Evolutionary conservation across 2,888 invertebrate genomes (phyloP).

Genomic region (Folsomia manolachei): DNA sequence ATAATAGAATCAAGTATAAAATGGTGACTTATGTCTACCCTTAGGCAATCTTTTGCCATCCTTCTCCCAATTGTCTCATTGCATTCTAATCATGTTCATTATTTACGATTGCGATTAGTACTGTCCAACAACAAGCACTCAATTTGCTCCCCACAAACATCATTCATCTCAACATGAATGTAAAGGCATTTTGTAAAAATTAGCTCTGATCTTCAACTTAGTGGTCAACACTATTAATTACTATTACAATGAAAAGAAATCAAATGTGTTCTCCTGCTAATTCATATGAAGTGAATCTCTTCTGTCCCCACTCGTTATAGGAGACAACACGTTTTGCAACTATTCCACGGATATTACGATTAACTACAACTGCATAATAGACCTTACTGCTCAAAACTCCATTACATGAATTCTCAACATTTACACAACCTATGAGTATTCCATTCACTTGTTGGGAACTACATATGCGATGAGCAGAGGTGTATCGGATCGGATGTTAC

Average conservation of each 20-base stretch:
- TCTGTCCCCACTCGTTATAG: background rate
- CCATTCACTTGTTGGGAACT: background rate
- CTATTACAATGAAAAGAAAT: background rate
- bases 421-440: too few species aligned
- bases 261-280: background rate
- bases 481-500: too few species aligned
- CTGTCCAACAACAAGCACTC: background rate
- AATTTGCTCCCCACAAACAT: background rate
- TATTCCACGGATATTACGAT: background rate
- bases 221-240: background rate
- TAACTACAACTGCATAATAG: background rate
- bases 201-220: background rate
- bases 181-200: background rate
- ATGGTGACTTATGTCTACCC: background rate
- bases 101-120: background rate
- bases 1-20: too few species aligned
- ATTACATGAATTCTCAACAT: too few species aligned
- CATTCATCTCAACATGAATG: background rate
- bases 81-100: constrained; percentile 1
- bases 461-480: background rate
- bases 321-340: background rate
- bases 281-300: background rate
- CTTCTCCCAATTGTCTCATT: constrained; percentile 1
- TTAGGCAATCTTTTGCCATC: background rate
- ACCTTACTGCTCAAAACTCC: too few species aligned